phyloP scores from a whole-genome alignment of 2,888 invertebrate genomes.

The Folsomia manolachei region DNA sequence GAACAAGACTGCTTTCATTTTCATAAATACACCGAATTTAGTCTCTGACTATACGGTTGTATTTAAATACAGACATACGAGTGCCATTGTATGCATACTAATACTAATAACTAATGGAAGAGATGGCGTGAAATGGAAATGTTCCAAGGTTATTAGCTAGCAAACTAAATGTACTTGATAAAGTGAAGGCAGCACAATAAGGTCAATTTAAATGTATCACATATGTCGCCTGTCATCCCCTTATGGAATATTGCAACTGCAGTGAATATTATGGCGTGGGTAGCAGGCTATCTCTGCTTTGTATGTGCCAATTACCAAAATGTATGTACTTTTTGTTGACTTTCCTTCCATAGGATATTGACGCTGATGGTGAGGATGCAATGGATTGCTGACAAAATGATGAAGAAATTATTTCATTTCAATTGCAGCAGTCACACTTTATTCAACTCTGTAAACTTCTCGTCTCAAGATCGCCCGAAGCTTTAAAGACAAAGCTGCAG shows the following conservation, averaged over 20 bases:
- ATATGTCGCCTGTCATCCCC: background rate
- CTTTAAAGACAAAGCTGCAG: no score
- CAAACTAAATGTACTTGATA: background rate
- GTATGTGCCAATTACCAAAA: background rate
- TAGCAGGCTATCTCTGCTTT: no score
- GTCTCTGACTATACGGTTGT: no score
- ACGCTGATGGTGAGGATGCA: background rate
- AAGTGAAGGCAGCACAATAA: background rate
- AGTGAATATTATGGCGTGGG: background rate
- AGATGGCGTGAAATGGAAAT: no score
- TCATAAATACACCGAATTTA: no score
- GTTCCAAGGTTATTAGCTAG: background rate
- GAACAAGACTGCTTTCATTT: no score
- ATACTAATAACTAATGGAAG: no score
- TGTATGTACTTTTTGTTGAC: background rate
- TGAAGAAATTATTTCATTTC: background rate
- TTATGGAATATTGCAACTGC: no score
- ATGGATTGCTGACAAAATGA: background rate
- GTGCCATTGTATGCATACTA: no score
- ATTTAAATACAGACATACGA: no score
- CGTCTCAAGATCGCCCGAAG: no score
- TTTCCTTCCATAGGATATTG: background rate
- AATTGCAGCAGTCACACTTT: background rate
- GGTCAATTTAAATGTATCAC: background rate
- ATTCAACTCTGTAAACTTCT: no score